Conservation (phyloP, 2,888 invertebrate genomes). For the Drosophila parthenogenetica region DNA sequence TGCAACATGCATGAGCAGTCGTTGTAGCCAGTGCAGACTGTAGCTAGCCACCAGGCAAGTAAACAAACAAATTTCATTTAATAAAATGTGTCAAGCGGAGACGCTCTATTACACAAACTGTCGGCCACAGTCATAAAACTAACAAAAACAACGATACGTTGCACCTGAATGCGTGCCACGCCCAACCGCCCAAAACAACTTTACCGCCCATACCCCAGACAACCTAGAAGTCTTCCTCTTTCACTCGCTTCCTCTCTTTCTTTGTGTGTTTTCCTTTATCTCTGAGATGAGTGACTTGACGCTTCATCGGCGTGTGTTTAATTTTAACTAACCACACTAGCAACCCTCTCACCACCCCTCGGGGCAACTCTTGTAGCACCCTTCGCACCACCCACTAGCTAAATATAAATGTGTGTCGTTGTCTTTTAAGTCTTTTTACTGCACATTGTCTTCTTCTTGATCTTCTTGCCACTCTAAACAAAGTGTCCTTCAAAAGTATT, state of each 20-base stretch:
- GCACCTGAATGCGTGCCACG: constrained; percentile 52
- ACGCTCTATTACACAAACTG: constrained; percentile 70
- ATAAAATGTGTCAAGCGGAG: constrained; percentile 78
- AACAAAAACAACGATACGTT: constrained; percentile 36
- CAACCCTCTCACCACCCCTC: not conserved
- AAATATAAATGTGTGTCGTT: not conserved
- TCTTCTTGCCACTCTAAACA: constrained; percentile 65
- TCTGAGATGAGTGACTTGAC: constrained; percentile 34
- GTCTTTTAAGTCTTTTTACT: not conserved
- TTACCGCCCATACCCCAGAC: not conserved
- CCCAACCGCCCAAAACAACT: not conserved
- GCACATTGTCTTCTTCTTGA: constrained; percentile 36
- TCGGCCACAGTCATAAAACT: constrained; percentile 25
- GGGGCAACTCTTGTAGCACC: not conserved
- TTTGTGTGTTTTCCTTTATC: not conserved
- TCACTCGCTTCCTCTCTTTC: no score
- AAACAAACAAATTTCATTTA: constrained; percentile 79
- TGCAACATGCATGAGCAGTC: constrained; percentile 3
- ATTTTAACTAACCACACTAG: constrained; percentile 11
- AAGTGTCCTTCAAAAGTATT: constrained; percentile 82
- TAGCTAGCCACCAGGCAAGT: constrained; percentile 24
- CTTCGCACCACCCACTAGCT: not conserved
- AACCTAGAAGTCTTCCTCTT: no score
- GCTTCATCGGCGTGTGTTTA: constrained; percentile 16
- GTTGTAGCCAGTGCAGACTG: constrained; percentile 19